Evolutionary conservation across 2,888 invertebrate species (phyloP).

Genomic region (Chrysolina americana): DNA sequence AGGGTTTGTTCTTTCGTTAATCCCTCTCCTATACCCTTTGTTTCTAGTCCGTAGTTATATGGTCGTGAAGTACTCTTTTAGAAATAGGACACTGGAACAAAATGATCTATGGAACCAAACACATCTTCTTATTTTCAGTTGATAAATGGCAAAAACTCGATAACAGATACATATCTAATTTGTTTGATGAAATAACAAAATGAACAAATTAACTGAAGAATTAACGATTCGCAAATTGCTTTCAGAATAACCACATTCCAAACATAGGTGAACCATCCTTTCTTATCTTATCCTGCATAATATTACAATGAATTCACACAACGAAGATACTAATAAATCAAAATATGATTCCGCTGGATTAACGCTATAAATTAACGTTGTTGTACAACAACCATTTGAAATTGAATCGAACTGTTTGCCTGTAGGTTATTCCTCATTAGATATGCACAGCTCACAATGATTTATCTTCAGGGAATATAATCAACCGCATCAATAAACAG

Average conservation of each 20-base stretch:
- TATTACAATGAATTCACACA: neutral
- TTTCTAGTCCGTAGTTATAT: too few species aligned
- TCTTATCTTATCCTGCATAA: neutral
- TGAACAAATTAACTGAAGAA: neutral
- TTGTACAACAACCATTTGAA: constrained; percentile 7
- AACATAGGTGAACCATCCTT: neutral
- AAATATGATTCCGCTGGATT: neutral
- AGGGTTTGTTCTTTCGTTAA: too few species aligned
- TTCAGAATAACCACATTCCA: neutral
- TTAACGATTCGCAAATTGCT: neutral
- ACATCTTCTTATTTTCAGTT: too few species aligned
- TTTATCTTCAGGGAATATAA: constrained; percentile 34
- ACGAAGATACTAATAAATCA: neutral
- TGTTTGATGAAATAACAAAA: neutral
- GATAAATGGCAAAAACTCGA: too few species aligned
- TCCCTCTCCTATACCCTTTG: too few species aligned
- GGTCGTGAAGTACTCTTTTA: too few species aligned
- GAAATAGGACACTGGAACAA: too few species aligned
- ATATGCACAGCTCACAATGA: constrained; percentile 17
- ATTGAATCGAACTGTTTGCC: neutral
- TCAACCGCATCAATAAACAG: constrained; percentile 47
- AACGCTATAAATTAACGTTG: neutral
- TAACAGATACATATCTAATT: too few species aligned
- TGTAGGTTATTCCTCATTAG: constrained; percentile 9
- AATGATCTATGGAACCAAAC: too few species aligned